phyloP scores from a whole-genome alignment of 1,140 invertebrate genomes.

The Pygmarrhopalites habei region DNA sequence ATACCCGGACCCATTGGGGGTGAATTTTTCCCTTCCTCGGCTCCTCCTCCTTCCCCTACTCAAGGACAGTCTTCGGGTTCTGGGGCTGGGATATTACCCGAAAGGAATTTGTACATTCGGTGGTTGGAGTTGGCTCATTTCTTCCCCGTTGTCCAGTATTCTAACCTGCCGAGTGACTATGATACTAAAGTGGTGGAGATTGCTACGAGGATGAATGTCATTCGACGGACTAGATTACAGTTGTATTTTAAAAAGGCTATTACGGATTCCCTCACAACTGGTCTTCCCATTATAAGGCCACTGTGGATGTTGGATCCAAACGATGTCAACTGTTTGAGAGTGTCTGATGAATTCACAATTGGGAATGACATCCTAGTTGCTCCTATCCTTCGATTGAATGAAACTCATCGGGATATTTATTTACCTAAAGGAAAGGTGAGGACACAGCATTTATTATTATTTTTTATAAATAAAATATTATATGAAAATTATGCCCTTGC shows the following conservation, averaged over 20 bases:
- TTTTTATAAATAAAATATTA: too few species aligned
- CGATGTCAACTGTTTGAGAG: constrained; percentile 66
- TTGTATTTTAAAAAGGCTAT: constrained; percentile 35
- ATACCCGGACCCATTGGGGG: constrained; percentile 90
- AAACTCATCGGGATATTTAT: constrained; percentile 62
- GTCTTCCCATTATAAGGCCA: constrained; percentile 61
- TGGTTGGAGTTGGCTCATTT: constrained; percentile 94
- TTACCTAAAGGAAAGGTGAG: constrained; percentile 73
- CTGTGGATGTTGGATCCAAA: constrained; percentile 84
- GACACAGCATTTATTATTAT: too few species aligned
- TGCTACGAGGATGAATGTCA: constrained; percentile 62
- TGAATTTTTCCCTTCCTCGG: constrained; percentile 45
- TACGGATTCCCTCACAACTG: constrained; percentile 26
- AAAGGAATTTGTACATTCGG: constrained; percentile 80
- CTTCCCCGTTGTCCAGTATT: constrained; percentile 84
- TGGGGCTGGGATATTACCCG: constrained; percentile 50
- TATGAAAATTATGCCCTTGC: too few species aligned
- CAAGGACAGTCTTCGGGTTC: neutral
- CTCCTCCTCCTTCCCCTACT: neutral
- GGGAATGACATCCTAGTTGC: constrained; percentile 87
- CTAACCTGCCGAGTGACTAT: constrained; percentile 78
- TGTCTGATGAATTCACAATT: constrained; percentile 81
- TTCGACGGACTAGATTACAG: constrained; percentile 48
- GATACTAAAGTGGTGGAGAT: constrained; percentile 66
- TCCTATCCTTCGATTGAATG: constrained; percentile 66